Conservation (phyloP, 1,140 invertebrate species). For the Drosophila novamexicana region DNA sequence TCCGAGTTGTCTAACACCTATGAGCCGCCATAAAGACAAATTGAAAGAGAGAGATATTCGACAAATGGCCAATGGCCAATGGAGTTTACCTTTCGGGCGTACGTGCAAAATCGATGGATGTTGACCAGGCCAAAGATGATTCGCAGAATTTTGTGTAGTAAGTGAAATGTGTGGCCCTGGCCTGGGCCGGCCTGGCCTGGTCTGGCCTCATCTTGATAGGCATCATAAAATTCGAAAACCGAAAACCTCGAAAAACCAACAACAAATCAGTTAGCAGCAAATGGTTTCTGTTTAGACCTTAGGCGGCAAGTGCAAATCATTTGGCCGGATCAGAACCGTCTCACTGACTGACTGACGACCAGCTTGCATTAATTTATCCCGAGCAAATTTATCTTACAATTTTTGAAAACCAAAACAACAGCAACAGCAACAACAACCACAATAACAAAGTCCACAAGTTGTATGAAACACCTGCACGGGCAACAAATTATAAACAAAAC, state of each 20-base stretch:
- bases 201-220: constrained; percentile 47
- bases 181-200: constrained; percentile 2
- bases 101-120: constrained; percentile 44
- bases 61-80: constrained; percentile 34
- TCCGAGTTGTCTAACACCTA: constrained; percentile 77
- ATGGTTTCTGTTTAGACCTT: constrained; percentile 58
- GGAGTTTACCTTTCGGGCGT: constrained; percentile 43
- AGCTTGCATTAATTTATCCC: constrained; percentile 40
- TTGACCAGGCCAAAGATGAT: constrained; percentile 51
- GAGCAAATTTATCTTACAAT: constrained; percentile 31
- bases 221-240: constrained; percentile 63
- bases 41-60: constrained; percentile 21
- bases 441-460: constrained; percentile 26
- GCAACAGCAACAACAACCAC: background rate
- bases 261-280: constrained; percentile 59
- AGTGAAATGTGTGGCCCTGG: constrained; percentile 16
- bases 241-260: constrained; percentile 21
- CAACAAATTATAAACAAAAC: constrained; percentile 37
- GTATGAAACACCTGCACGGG: constrained; percentile 41
- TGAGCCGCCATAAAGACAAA: constrained; percentile 51
- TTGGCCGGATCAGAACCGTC: constrained; percentile 50
- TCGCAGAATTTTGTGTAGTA: constrained; percentile 57
- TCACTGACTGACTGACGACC: constrained; percentile 31
- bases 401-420: constrained; percentile 4
- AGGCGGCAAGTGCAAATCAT: constrained; percentile 65